Conservation (phyloP, 2,797 vertebrate species). For the Numenius phaeopus region DNA sequence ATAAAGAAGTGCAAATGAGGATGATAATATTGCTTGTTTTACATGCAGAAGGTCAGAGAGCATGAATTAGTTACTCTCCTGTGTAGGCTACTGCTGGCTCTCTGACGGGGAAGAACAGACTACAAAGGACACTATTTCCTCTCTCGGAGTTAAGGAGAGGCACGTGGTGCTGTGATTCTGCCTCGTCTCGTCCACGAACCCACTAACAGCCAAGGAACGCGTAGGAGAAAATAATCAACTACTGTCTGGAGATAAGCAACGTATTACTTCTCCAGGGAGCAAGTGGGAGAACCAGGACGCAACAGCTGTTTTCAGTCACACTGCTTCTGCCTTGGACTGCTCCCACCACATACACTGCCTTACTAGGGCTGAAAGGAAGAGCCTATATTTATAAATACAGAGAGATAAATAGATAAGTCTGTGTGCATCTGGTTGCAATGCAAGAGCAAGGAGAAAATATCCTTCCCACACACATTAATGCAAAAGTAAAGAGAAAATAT, state of each 20-base stretch:
- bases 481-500: slow-evolving; percentile 52
- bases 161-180: background rate
- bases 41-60: slow-evolving; percentile 61
- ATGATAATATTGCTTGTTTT: slow-evolving; percentile 52
- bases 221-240: slow-evolving; percentile 43
- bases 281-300: background rate
- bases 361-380: background rate
- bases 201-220: background rate
- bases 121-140: background rate
- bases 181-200: background rate
- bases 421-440: slow-evolving; percentile 3
- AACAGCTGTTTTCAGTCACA: slow-evolving; percentile 52
- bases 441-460: slow-evolving; percentile 38
- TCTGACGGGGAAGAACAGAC: background rate
- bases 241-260: slow-evolving; percentile 50
- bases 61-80: slow-evolving; percentile 33
- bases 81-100: background rate
- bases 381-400: slow-evolving; percentile 43
- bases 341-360: slow-evolving; percentile 1
- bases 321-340: slow-evolving; percentile 27
- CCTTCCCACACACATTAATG: slow-evolving; percentile 36
- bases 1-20: slow-evolving; percentile 56
- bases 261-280: slow-evolving; percentile 46
- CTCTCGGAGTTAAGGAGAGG: background rate
- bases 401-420: slow-evolving; percentile 36